A percentile compares a stretch with the other conserved stretches of the same genome.
Evolutionary conservation across 2,888 invertebrate genomes (phyloP).

Genomic region (Scaptomyza polygonia): DNA sequence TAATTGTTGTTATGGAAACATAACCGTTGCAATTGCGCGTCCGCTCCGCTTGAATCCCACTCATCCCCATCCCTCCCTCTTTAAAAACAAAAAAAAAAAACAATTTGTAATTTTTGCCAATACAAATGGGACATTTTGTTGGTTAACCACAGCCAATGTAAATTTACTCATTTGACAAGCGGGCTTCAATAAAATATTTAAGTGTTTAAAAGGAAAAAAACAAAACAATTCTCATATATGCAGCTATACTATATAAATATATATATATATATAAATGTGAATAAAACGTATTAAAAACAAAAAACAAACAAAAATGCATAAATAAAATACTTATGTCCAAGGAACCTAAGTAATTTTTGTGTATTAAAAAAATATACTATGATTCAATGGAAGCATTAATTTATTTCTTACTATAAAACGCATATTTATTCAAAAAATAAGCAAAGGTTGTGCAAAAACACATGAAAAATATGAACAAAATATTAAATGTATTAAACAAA

Average conservation of each 20-base stretch:
- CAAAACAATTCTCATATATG: conserved; percentile 56
- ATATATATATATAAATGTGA: conserved; percentile 54
- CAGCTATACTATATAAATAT: conserved; percentile 69
- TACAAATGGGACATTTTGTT: conserved; percentile 33
- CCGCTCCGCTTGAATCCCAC: conserved; percentile 32
- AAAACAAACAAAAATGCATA: conserved; percentile 17
- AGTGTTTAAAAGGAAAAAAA: conserved; percentile 59
- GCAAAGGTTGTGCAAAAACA: conserved; percentile 79
- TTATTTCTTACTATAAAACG: conserved; percentile 80
- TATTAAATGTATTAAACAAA: conserved; percentile 57
- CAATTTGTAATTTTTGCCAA: conserved; percentile 62
- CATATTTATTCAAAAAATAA: conserved; percentile 80
- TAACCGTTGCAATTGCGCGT: conserved; percentile 41
- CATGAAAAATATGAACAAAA: conserved; percentile 71
- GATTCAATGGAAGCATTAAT: conserved; percentile 72
- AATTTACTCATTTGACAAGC: conserved; percentile 43
- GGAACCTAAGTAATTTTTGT: conserved; percentile 59
- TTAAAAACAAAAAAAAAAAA: conserved; percentile 50
- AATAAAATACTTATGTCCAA: conserved; percentile 51
- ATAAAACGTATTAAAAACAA: conserved; percentile 50
- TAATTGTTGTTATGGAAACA: conserved; percentile 24
- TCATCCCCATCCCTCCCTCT: background rate
- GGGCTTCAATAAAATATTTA: conserved; percentile 55
- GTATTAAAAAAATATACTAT: conserved; percentile 55
- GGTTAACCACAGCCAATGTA: conserved; percentile 23